These are phyloP conservation scores for Acanthosepion esculentum DNA, from an alignment of 2,888 invertebrate genomes.

Conservation along the genomic window DNA sequence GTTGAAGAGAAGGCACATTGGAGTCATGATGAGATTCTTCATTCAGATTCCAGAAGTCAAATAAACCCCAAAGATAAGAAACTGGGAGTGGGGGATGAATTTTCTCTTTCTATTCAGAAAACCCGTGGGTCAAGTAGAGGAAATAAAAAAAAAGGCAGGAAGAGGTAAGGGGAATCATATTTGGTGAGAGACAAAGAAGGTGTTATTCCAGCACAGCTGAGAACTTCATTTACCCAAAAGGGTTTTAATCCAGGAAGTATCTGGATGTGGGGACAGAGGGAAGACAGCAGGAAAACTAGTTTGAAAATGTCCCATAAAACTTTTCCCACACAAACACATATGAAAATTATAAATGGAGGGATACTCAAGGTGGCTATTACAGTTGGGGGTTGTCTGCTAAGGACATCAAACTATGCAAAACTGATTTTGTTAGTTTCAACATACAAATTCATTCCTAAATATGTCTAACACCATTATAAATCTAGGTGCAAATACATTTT, in stretches of 20 bases:
- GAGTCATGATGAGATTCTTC: neutral
- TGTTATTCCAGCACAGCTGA: conserved; percentile 33
- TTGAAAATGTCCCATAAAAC: neutral
- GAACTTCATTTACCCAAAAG: neutral
- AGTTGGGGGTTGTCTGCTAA: neutral
- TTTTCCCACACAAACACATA: neutral
- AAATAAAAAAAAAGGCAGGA: neutral
- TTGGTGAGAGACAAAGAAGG: neutral
- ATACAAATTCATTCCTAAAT: neutral
- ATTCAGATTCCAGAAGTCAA: neutral
- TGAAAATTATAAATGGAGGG: no score
- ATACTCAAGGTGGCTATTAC: neutral
- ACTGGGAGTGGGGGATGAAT: neutral
- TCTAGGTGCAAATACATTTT: neutral
- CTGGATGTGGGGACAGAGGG: neutral
- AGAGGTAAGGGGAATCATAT: neutral
- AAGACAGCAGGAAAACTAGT: neutral
- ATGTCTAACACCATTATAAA: neutral
- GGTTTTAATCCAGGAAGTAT: conserved; percentile 33
- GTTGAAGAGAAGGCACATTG: no score
- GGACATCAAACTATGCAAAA: neutral
- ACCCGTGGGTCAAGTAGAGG: neutral
- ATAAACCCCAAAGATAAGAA: neutral
- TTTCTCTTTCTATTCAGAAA: no score
- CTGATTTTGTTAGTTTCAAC: neutral